Base-by-base conservation (phyloP, 2,797 vertebrate species). In the Enteromius afrohamiltoni region DNA sequence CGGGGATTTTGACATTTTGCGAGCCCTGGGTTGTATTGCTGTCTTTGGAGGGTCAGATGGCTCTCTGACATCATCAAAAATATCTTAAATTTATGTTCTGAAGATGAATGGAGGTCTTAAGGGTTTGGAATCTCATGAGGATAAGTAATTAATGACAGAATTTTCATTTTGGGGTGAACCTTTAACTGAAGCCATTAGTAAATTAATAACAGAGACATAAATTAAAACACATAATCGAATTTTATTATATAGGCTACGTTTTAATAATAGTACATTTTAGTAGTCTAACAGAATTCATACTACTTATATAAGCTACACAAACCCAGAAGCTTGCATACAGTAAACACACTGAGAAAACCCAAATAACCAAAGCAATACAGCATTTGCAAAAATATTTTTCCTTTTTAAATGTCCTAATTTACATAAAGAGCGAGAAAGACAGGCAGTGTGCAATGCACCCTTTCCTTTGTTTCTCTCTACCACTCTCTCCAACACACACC, bases 381-480 rank as follows among this genome's bases (percentile, higher is more conserved):
- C 19, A 74, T 64, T 49, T 53, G 58, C 68, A 64, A 7, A 53
- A 42, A 68, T 34, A 40, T 37, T 49, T 7, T 68, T 14, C 19
- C 21, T 53, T 64, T 68, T 65, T 58, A 74, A 76, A 83, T 29
- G 53, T 53, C 23, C 21, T 31, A 34, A 49, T 77, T 83, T 79
- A 80, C 69, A 74, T 65, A 65, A 9, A 55, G 17, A 79, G 16
- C 8, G 53, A 77, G 64, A 40, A 7, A 45, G 49, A 79, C 65
- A 62, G n/a, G n/a, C 14, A 1, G 47, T 40, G 47, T 74, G 26
- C 29, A 82, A 40, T 37, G 42, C 70, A 77, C 62, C 16, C 37
- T 42, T 69, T 76, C 16, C 45, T 70, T 70, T 53, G 55, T 58
- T 40, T 80, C 60, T 68, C 62, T 42, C 37, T 67, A 21, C 16